A percentile compares a stretch with the other conserved stretches of the same genome.
phyloP scores from a whole-genome alignment of 2,797 vertebrate genomes.

The Lepidocolaptes lacrymiger region DNA sequence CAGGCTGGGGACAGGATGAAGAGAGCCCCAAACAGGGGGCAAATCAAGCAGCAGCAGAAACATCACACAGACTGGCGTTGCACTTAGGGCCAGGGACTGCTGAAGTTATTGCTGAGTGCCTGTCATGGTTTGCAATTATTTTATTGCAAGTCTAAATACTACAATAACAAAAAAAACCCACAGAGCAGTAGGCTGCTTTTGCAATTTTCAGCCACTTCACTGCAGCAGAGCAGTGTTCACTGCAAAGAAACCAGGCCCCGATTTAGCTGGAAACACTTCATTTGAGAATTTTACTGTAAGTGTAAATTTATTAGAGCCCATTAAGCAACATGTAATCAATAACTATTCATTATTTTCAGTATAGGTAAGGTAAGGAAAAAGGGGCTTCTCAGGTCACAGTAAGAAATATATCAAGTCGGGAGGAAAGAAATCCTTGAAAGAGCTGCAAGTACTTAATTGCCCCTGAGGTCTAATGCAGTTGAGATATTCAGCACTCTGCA shows the following conservation, averaged over 20 bases:
- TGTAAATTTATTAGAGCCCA: not conserved
- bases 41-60: not conserved
- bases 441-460: not conserved
- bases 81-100: not conserved
- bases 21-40: not conserved
- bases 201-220: not conserved
- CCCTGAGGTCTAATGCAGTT: not conserved
- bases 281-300: not conserved
- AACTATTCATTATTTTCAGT: not conserved
- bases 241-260: not conserved
- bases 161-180: not conserved
- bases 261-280: not conserved
- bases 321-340: conserved; percentile 40
- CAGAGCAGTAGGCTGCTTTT: not conserved
- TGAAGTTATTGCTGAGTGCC: not conserved
- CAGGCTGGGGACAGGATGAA: not conserved
- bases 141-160: not conserved
- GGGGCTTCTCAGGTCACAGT: not conserved
- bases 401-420: not conserved
- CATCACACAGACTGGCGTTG: rapidly evolving
- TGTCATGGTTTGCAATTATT: not conserved
- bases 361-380: not conserved
- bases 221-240: not conserved
- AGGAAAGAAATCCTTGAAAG: conserved; percentile 13
- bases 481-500: not conserved